Conservation (phyloP, 2,888 invertebrate genomes). For the Gasteruption jaculator region DNA sequence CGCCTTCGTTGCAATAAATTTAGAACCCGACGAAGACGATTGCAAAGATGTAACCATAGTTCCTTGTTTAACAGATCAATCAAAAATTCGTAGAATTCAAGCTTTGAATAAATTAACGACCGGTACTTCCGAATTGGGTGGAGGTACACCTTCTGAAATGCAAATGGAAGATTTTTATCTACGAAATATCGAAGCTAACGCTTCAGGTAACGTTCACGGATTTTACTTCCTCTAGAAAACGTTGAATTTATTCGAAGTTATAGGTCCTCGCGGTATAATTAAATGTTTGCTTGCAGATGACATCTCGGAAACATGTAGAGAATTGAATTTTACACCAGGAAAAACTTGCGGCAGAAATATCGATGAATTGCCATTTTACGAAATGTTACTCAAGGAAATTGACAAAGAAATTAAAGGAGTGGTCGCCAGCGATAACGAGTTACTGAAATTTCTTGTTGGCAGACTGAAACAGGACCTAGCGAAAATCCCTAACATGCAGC, state of each 20-base stretch:
- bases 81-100: slow-evolving; percentile 24
- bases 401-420: slow-evolving; percentile 50
- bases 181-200: slow-evolving; percentile 26
- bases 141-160: slow-evolving; percentile 21
- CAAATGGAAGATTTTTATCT: slow-evolving; percentile 30
- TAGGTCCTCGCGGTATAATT: no score
- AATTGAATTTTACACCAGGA: slow-evolving; percentile 15
- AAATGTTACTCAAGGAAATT: slow-evolving; percentile 49
- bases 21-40: slow-evolving; percentile 46
- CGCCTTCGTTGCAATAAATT: slow-evolving; percentile 51
- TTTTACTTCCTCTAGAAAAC: slow-evolving; percentile 41
- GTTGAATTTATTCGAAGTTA: no score
- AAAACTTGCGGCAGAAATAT: slow-evolving; percentile 24
- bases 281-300: slow-evolving; percentile 24
- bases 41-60: slow-evolving; percentile 43
- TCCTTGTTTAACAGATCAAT: slow-evolving; percentile 20
- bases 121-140: slow-evolving; percentile 11
- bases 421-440: slow-evolving; percentile 22
- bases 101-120: slow-evolving; percentile 21
- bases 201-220: slow-evolving; percentile 19
- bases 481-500: slow-evolving; percentile 25
- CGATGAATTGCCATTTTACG: slow-evolving; percentile 48
- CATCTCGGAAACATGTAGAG: slow-evolving; percentile 23
- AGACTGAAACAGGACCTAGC: slow-evolving; percentile 26
- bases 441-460: slow-evolving; percentile 25